Conservation (phyloP, 2,797 vertebrate genomes). For the Hippopotamyrus pictus region DNA sequence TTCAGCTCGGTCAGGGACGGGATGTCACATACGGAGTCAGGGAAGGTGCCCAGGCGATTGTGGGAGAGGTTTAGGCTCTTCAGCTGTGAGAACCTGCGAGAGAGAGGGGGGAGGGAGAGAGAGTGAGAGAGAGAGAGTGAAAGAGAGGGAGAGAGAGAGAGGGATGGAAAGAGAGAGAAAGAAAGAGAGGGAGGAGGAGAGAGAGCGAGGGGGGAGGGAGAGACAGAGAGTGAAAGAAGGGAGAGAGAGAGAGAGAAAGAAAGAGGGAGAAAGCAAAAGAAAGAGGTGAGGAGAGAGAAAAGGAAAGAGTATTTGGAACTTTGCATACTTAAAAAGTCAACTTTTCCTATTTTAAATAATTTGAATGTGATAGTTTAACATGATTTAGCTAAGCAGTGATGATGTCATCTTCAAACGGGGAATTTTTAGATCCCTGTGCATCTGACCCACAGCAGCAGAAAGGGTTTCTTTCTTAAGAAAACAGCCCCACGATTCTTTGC, state of each 20-base stretch:
- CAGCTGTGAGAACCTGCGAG: constrained; percentile 82
- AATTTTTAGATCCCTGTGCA: neutral
- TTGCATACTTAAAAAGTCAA: neutral
- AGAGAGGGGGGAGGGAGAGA: neutral
- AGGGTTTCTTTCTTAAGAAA: neutral
- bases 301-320: neutral
- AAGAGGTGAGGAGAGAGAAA: neutral
- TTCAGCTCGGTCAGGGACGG: constrained; percentile 85
- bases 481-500: neutral
- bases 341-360: neutral
- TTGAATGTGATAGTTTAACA: neutral
- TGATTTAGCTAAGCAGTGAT: neutral
- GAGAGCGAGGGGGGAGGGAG: neutral
- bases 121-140: neutral
- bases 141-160: neutral
- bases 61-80: constrained; percentile 92
- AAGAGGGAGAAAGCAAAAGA: neutral
- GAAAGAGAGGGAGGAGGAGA: neutral
- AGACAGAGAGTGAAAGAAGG: no score
- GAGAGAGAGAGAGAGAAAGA: neutral
- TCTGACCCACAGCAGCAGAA: neutral
- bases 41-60: constrained; percentile 86
- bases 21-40: constrained; percentile 81
- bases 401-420: neutral
- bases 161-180: neutral